Evolutionary conservation across 2,888 invertebrate species (phyloP).

Genomic region (Lamellibrachia satsuma): DNA sequence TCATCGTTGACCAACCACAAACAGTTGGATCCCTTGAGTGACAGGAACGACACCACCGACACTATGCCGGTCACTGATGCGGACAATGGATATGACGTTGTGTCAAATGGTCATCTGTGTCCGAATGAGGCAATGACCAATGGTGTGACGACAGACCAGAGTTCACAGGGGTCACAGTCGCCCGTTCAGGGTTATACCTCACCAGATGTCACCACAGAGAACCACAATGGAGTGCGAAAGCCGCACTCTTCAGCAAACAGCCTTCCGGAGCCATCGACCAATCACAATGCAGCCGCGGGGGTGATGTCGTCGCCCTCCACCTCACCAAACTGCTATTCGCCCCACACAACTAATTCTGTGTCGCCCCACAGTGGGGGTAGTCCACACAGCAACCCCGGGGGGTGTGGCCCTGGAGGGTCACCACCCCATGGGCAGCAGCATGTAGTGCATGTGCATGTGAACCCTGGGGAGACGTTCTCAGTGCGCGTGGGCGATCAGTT

Average conservation of each 20-base stretch:
- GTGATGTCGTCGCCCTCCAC: background rate
- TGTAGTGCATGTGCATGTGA: conserved; percentile 79
- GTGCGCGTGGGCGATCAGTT: conserved; percentile 79
- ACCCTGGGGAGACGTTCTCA: conserved; percentile 80
- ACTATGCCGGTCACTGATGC: background rate
- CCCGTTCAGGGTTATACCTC: conserved; percentile 22
- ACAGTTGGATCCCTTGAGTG: background rate
- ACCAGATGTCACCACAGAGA: conserved; percentile 18
- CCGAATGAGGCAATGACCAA: conserved; percentile 30
- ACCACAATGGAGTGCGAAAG: background rate
- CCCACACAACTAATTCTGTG: conserved; percentile 19
- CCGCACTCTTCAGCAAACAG: background rate
- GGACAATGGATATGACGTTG: conserved; percentile 24
- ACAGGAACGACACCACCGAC: background rate
- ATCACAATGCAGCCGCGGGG: background rate
- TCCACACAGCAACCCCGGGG: conserved; percentile 27
- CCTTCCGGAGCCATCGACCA: background rate
- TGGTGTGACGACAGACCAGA: conserved; percentile 24
- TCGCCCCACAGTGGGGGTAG: conserved; percentile 29
- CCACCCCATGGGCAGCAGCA: conserved; percentile 66
- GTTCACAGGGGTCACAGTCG: background rate
- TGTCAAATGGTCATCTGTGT: conserved; percentile 35
- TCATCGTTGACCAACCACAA: background rate
- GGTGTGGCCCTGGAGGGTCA: background rate
- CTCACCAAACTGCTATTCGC: conserved; percentile 32